Evolutionary conservation across 1,140 invertebrate genomes (phyloP), one percentile per base, ranked within the genome.

Genomic region (Drosophila suzukii): DNA sequence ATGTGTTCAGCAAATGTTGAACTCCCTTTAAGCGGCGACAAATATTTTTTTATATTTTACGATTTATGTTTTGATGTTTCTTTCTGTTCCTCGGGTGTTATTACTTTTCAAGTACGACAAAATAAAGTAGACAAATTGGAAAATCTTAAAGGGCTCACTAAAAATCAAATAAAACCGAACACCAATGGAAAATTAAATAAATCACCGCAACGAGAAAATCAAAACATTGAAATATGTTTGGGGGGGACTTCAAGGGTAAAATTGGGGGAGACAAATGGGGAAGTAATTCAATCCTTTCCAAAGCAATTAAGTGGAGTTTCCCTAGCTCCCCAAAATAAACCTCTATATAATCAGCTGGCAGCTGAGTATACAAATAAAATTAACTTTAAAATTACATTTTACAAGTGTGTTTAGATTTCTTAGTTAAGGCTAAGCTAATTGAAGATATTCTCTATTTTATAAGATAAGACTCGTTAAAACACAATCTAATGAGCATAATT

Each of bases 1-100:
- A 89, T 85, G 70, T 89, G 84, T 89, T 62, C 78, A 84, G 78
- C 84, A 89, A 89, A 89, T 89, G 84, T 89, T 83, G 44, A 46
- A 27, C 66, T 65, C 46, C 38, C 41, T 43, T 43, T n/a, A 43
- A 49, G 50, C 56, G 55, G 66, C 78, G 78, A 86, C 78, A 86
- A 85, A 55, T 62, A 76, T 70, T 75, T 32, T 60, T 57, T 46
- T 65, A 32, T 68, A 30, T 30, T 71, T 71, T 41, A 70, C 43
- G 51, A 70, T 71, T 71, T 38, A 30, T 63, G 38, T 67, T 59
- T 56, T 62, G 50, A 60, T 73, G 47, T 43, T 62, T 49, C 20
- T 46, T 38, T 44, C 27, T 70, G 41, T 50, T 38, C 13, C 17
- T 15, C 0, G 12, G 20, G 20, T 39, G 38, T 78, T 61, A 73